Base-by-base conservation (phyloP, 2,888 invertebrate species). In the Baronia brevicornis region DNA sequence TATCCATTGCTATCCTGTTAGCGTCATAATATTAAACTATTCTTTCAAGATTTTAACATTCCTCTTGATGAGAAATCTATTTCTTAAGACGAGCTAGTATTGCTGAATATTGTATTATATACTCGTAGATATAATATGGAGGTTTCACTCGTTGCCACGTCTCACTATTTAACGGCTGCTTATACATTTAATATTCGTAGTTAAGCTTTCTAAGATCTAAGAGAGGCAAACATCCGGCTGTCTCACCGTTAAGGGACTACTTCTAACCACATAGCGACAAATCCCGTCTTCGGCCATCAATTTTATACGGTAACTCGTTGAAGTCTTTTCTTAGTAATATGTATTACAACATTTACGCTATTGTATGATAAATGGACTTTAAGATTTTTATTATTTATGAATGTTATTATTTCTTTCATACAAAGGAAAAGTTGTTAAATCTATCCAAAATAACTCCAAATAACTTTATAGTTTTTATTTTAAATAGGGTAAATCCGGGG, bases 121-220 rank as follows among this genome's bases (percentile, higher is more conserved):
- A n/a, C n/a, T n/a, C n/a, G n/a, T n/a, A 67, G 58, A 64, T 65
- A 72, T 70, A 69, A 75, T 77, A 67, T 62, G 75, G 71, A 66
- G 60, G 64, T 70, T 66, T 43, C 41, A 36, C 44, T 50, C 39
- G 37, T 34, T 43, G 43, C 38, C 43, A 38, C 44, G 51, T 52
- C 54, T 54, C 56, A 38, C 38, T 51, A 51, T 51, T 73, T 74
- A 69, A 75, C 68, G 67, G 64, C 60, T 60, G 61, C 56, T 58
- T 53, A 50, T 51, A 51, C 56, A 51, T 55, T 51, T 54, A 57
- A 58, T 56, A 46, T 50, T 44, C 44, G 52, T 39, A 51, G 49
- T 54, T 51, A 60, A 63, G 68, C 77, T 77, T 77, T 77, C 78
- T 74, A 74, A 64, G 68, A 57, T 64, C 60, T 56, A 53, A 51